Evolutionary conservation across 2,888 invertebrate species (phyloP), one percentile per base, ranked within the genome.

Genomic region (Lucinisca nassula): DNA sequence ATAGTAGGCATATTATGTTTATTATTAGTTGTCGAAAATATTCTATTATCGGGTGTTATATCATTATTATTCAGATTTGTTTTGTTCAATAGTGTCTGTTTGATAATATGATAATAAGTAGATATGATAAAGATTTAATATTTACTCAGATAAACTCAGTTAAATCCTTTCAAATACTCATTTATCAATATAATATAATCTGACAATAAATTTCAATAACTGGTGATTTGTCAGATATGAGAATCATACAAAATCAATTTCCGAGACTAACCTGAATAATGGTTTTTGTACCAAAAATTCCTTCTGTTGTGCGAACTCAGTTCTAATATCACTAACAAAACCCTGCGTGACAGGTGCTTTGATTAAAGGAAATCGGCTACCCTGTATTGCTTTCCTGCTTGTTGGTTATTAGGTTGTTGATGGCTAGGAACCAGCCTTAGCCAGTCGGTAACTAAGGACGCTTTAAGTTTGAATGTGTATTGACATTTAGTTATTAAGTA

Each of bases 371-470:
- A 67, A 67, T 21, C 32, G 67, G 21, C 35, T 35, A 67, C 67
- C n/a, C 67, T 67, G 32, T 67, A 67, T 17, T 67, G 67, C 30
- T 67, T 67, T 35, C 67, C 67, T 4, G 67, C 24, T 67, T 24
- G 24, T 45, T 45, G 17, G 17, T 12, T 45, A 12, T 12, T 17
- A 8, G 45, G 17, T 45, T 45, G 17, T 45, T 45, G 10, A 45
- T 12, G 10, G 24, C 32, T 4, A 30, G 24, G 35, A 8, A 82
- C 82, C 82, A 72, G 77, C 78, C 67, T 77, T 70, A 35, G 49
- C 67, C 76, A 67, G 37, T 67, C 38, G 55, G 82, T 82, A 55
- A 82, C 82, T 82, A 82, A 67, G 82, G 82, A 82, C 82, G 82
- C 82, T 35, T 67, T 35, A 67, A 67, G 67, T 67, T 14, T 67